Evolutionary conservation across 2,113 vertebrate genomes (phyloP).

Genomic region (Felis catus): F.catus_Fca126_mat1.0 CM031419.1:186032501-186033000

Average conservation of each 20-base stretch:
- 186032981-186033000: neutral
- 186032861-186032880: neutral
- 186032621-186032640: neutral
- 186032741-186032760: constrained; percentile 7
- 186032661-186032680: neutral
- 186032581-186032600: neutral
- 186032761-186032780: neutral
- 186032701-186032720: neutral
- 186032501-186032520: neutral
- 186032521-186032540: neutral
- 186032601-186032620: neutral
- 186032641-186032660: neutral
- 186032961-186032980: neutral
- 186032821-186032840: neutral
- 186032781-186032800: neutral
- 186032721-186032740: neutral
- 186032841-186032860: neutral
- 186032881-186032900: constrained; percentile 19
- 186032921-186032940: neutral
- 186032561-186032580: neutral
- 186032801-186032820: constrained; percentile 27
- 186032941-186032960: neutral
- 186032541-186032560: neutral
- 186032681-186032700: neutral
- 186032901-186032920: neutral